Base-by-base conservation (phyloP, 2,113 vertebrate genomes). In the Ceuthmochares aereus region DNA sequence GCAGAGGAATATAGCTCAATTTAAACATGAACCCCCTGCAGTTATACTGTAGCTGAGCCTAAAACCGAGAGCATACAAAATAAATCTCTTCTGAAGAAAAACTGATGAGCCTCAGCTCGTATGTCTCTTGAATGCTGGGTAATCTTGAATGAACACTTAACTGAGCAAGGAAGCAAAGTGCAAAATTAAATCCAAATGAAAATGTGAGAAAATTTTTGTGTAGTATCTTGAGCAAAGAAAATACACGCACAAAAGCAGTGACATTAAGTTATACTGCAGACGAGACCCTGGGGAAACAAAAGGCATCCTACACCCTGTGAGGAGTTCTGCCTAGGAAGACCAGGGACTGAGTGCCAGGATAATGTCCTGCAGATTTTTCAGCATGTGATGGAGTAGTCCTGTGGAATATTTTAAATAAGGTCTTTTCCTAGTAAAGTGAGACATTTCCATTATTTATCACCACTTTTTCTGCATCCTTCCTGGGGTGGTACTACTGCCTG, bases 11-110 rank as follows among this genome's bases (percentile, higher is more conserved):
- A 37, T 69, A 84, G 68, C 64, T 84, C 85, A 9, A 30, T 89
- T 92, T 76, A 79, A 93, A 93, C 62, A 73, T n/a, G 69, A 87
- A 51, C 72, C 86, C 92, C 95, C 80, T 92, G 95, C 80, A 95
- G 90, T 88, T 64, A 12, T 3, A 4, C 42, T 89, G 25, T 45
- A 45, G 86, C 96, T 78, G 69, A 95, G 77, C 89, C 88, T 78
- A 32, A 87, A 81, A 30, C 88, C 20, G 40, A 70, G 72, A 93
- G 88, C 76, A 7, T 4, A 32, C 6, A 49, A 70, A 83, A 91
- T 43, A 76, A 83, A 83, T 90, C 59, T 52, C 55, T 62, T 51
- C 47, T 68, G 80, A 56, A 87, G 68, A 66, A 81, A 84, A 88
- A 40, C 18, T 12, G 62, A n/a, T 0, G 26, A 90, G 73, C 88